Base-by-base conservation (phyloP, 2,113 vertebrate genomes). In the Stigmatopora argus region DNA sequence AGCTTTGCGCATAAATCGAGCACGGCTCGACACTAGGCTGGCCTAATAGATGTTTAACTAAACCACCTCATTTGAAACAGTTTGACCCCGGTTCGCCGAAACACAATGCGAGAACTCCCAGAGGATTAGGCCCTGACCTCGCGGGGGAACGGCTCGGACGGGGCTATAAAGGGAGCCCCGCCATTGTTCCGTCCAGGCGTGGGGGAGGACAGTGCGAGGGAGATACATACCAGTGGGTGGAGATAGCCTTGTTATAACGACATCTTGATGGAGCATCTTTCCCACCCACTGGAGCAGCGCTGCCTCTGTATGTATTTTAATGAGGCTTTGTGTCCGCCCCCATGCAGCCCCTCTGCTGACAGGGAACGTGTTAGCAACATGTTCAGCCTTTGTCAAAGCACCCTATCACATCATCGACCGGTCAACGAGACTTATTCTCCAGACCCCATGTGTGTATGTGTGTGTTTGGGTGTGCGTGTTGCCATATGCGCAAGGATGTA, bases 31-130 rank as follows among this genome's bases (percentile, higher is more conserved):
- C 84, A 85, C 80, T 78, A 85, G 85, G 73, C 66, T 82, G 79
- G 83, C 81, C 86, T 91, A 92, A 92, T 92, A 89, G 89, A 88
- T 91, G 90, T 91, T 91, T 91, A 92, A 92, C 91, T 90, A 92
- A 92, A 92, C 87, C 89, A 83, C 86, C 84, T 87, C 79, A 75
- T 92, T 92, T 89, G 77, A 91, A 91, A 90, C 89, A 85, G 86
- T 91, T 91, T 92, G 90, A 91, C 91, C 91, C 87, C 81, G 26
- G 78, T 78, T 78, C 79, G 83, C 87, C 85, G 85, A 89, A 85
- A 87, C 87, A 92, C 90, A 92, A 92, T 92, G 83, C 70, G 77
- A 89, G 87, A 88, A 92, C 88, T 91, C 90, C 91, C 90, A 59
- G n/a, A 88, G 91, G 90, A 91, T 91, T 90, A 91, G 79, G 84